These are phyloP conservation scores for Siniperca scherzeri DNA, from an alignment of 2,797 vertebrate species.

Conservation along the genomic window DNA sequence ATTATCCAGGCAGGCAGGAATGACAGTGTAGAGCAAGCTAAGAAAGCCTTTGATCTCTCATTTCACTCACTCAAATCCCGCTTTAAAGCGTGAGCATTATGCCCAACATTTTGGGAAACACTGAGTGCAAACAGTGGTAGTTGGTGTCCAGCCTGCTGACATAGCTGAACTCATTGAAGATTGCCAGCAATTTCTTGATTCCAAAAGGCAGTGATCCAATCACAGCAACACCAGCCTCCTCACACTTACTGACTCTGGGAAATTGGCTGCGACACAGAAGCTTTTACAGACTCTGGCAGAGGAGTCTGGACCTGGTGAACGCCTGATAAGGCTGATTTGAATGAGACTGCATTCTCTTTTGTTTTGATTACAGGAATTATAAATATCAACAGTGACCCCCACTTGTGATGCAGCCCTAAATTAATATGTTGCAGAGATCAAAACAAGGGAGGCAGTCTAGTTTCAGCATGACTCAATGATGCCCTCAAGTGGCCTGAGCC, in stretches of 20 bases:
- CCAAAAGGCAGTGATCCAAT: slow-evolving; percentile 58
- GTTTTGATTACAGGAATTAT: slow-evolving; percentile 67
- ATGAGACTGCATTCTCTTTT: slow-evolving; percentile 49
- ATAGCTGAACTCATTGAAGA: slow-evolving; percentile 45
- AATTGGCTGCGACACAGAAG: slow-evolving; percentile 59
- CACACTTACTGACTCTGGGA: slow-evolving; percentile 49
- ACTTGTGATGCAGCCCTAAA: slow-evolving; percentile 59
- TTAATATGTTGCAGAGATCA: slow-evolving; percentile 47
- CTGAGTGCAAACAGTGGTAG: slow-evolving; percentile 34
- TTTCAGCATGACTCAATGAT: slow-evolving; percentile 64
- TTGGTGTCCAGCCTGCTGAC: slow-evolving; percentile 56
- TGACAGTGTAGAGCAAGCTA: slow-evolving; percentile 1
- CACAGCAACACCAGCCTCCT: slow-evolving; percentile 49
- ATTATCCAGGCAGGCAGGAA: slow-evolving; percentile 36
- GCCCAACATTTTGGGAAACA: slow-evolving; percentile 32
- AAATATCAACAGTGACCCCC: slow-evolving; percentile 67
- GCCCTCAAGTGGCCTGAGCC: slow-evolving; percentile 74
- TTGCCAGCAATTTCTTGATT: slow-evolving; percentile 57
- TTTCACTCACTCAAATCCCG: slow-evolving; percentile 39
- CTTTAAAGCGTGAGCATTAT: slow-evolving; percentile 27
- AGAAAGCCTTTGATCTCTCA: slow-evolving; percentile 32
- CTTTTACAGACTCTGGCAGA: slow-evolving; percentile 60
- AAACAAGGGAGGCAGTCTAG: slow-evolving; percentile 6
- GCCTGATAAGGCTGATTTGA: slow-evolving; percentile 67
- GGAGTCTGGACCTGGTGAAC: slow-evolving; percentile 57